phyloP scores from a whole-genome alignment of 2,797 vertebrate species.

The Glyptemys insculpta region DNA sequence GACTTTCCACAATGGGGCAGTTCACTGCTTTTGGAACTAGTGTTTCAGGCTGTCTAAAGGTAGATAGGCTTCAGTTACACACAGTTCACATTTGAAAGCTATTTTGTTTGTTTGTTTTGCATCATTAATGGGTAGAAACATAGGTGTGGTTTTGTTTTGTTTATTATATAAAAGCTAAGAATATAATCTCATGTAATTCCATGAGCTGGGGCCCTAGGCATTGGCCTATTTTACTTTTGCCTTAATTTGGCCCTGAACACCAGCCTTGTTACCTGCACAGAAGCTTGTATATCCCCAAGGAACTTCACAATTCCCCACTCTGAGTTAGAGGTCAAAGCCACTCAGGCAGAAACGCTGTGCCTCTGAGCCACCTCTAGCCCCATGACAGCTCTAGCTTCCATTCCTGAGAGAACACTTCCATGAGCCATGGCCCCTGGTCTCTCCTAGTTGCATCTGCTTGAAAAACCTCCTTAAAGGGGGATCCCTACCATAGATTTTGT shows the following conservation, averaged over 20 bases:
- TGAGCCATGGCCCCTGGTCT: no score
- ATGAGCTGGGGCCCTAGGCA: background rate
- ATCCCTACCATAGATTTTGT: background rate
- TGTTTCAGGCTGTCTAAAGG: background rate
- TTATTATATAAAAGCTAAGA: background rate
- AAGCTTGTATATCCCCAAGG: background rate
- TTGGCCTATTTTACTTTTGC: background rate
- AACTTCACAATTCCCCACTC: background rate
- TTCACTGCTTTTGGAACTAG: background rate
- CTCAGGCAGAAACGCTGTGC: background rate
- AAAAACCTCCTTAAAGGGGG: background rate
- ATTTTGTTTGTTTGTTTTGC: background rate
- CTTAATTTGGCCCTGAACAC: background rate
- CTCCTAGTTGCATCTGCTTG: rapidly evolving
- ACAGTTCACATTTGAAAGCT: background rate
- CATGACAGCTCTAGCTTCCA: background rate
- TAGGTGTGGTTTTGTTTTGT: background rate
- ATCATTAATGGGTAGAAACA: background rate
- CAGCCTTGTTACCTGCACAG: background rate
- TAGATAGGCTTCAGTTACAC: background rate
- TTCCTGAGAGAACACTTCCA: background rate
- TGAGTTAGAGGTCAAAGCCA: background rate
- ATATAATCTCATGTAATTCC: background rate
- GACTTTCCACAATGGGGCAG: background rate
- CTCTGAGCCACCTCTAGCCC: background rate